These are phyloP conservation scores for Hozukius guyotensis DNA, from an alignment of 2,797 vertebrate species.

Conservation along the genomic window DNA sequence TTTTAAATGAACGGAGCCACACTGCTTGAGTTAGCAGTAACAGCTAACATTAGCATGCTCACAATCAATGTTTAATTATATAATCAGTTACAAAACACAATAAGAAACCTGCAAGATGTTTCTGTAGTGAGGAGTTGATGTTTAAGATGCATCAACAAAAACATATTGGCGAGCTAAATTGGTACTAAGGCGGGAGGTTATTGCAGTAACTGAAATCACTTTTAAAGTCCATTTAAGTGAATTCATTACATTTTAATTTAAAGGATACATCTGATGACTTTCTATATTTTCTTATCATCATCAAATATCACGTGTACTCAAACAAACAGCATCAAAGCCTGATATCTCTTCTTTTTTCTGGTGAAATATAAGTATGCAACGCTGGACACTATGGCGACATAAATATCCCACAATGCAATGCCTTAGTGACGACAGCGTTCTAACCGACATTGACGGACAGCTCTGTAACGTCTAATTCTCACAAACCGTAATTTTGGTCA, in stretches of 20 bases:
- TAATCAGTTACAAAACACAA: not conserved
- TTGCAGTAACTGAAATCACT: not conserved
- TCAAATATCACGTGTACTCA: too few species aligned
- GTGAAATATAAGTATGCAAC: too few species aligned
- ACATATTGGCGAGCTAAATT: not conserved
- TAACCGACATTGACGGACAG: accelerated
- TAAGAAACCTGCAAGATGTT: not conserved
- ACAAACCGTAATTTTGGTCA: too few species aligned
- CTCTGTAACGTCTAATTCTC: too few species aligned
- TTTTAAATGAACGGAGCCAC: not conserved
- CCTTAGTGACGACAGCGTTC: accelerated
- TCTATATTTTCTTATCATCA: too few species aligned
- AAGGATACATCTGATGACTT: too few species aligned
- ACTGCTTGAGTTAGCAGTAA: not conserved
- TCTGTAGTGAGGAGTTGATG: not conserved
- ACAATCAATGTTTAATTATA: not conserved
- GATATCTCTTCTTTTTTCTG: too few species aligned
- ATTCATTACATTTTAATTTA: too few species aligned
- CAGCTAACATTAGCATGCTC: not conserved
- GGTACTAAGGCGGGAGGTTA: not conserved
- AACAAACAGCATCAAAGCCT: too few species aligned
- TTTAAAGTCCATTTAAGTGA: too few species aligned
- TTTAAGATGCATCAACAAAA: not conserved
- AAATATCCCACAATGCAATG: too few species aligned
- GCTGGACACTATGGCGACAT: accelerated